A percentile compares a stretch with the other conserved stretches of the same genome.
phyloP scores from a whole-genome alignment of 2,888 invertebrate species.

The Clitarchus hookeri region DNA sequence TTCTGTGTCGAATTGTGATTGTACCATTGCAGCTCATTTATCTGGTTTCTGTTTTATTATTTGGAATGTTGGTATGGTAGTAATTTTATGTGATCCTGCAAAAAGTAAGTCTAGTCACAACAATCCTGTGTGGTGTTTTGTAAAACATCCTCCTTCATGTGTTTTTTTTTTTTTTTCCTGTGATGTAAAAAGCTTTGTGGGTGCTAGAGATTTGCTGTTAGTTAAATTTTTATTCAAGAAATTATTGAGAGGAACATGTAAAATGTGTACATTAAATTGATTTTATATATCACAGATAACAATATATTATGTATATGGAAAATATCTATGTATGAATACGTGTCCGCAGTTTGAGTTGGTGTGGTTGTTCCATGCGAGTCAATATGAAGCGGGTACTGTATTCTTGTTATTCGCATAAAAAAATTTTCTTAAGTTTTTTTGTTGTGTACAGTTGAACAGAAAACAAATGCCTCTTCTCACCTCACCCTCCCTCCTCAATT shows the following conservation, averaged over 20 bases:
- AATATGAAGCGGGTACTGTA: not conserved
- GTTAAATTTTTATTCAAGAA: too few species aligned
- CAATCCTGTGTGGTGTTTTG: not conserved
- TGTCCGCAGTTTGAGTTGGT: too few species aligned
- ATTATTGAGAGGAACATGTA: not conserved
- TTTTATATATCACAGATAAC: not conserved
- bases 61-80: not conserved
- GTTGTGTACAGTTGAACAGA: too few species aligned
- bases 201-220: not conserved
- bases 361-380: not conserved
- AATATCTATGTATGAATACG: not conserved
- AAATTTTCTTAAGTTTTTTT: too few species aligned
- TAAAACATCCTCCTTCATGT: not conserved
- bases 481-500: too few species aligned
- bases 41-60: not conserved
- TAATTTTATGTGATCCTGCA: constrained; percentile 4
- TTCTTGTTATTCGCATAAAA: not conserved
- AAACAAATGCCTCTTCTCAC: too few species aligned
- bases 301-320: not conserved
- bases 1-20: too few species aligned
- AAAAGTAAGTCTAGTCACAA: not conserved
- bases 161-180: not conserved
- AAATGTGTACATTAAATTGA: not conserved
- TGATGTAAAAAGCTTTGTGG: not conserved
- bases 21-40: not conserved